These are phyloP conservation scores for Trogon surrucura DNA, from an alignment of 2,113 vertebrate genomes.

Conservation along the genomic window DNA sequence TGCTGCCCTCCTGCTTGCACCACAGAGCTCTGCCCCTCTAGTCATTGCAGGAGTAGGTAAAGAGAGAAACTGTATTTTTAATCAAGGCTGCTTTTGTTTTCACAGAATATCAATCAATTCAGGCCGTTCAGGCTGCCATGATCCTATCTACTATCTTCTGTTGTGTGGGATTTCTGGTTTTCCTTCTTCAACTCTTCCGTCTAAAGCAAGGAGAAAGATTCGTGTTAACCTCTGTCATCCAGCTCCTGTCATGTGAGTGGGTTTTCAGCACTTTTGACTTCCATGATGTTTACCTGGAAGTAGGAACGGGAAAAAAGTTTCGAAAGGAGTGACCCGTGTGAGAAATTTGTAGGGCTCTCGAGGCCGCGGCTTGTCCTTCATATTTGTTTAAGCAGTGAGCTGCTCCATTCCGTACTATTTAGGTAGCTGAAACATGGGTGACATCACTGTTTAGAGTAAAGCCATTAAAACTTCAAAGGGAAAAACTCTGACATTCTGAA, in stretches of 20 bases:
- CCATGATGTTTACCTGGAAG: not conserved
- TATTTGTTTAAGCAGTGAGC: not conserved
- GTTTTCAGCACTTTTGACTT: not conserved
- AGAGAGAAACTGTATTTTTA: not conserved
- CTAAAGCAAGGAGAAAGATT: slow-evolving; percentile 96
- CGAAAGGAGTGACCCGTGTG: not conserved
- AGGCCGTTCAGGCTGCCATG: slow-evolving; percentile 91
- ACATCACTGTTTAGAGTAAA: not conserved
- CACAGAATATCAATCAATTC: slow-evolving; percentile 83
- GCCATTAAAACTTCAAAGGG: not conserved
- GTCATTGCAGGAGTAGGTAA: not conserved
- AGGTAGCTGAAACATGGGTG: not conserved
- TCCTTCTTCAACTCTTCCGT: slow-evolving; percentile 96
- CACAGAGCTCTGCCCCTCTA: not conserved
- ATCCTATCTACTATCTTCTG: slow-evolving; percentile 91
- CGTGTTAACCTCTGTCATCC: slow-evolving; percentile 88
- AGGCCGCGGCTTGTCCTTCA: not conserved
- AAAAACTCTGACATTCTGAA: not conserved
- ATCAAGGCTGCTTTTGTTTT: slow-evolving; percentile 21
- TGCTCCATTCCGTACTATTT: not conserved
- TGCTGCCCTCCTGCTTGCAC: not conserved
- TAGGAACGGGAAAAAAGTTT: not conserved
- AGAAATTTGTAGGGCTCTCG: not conserved
- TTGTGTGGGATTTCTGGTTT: slow-evolving; percentile 89
- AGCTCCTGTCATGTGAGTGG: slow-evolving; percentile 91